A percentile compares a stretch with the other conserved stretches of the same genome.
These are phyloP conservation scores for Petaurus breviceps DNA, from an alignment of 2,113 vertebrate genomes.

Conservation along the genomic window DNA sequence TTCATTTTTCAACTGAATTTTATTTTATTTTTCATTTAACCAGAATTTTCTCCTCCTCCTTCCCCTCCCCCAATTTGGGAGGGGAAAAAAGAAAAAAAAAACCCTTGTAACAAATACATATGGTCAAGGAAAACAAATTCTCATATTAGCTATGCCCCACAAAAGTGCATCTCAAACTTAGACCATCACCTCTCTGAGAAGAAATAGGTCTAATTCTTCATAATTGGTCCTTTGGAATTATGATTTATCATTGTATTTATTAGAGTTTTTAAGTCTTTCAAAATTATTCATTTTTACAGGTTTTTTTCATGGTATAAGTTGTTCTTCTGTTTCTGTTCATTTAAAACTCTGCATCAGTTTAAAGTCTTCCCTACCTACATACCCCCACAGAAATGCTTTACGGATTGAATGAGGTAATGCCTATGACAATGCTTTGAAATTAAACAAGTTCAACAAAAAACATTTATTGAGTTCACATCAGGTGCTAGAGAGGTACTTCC, in stretches of 20 bases:
- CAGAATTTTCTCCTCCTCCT: background rate
- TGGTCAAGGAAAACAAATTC: background rate
- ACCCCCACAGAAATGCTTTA: background rate
- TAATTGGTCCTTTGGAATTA: background rate
- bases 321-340: background rate
- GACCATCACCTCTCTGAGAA: background rate
- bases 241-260: background rate
- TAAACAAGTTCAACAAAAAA: background rate
- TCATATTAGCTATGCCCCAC: background rate
- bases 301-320: background rate
- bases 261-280: background rate
- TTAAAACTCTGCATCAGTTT: background rate
- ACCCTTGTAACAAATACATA: background rate
- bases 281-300: background rate
- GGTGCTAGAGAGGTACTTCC: background rate
- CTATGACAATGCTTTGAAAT: background rate
- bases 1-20: background rate
- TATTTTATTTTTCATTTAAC: background rate
- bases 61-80: background rate
- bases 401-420: background rate
- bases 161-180: no score
- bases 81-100: no score
- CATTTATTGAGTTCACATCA: background rate
- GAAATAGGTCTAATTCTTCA: background rate
- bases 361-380: background rate